Percentiles rank a stretch among this genome's conserved stretches.
Conservation (phyloP, 2,888 invertebrate genomes). For the Amphiduros pacificus region DNA sequence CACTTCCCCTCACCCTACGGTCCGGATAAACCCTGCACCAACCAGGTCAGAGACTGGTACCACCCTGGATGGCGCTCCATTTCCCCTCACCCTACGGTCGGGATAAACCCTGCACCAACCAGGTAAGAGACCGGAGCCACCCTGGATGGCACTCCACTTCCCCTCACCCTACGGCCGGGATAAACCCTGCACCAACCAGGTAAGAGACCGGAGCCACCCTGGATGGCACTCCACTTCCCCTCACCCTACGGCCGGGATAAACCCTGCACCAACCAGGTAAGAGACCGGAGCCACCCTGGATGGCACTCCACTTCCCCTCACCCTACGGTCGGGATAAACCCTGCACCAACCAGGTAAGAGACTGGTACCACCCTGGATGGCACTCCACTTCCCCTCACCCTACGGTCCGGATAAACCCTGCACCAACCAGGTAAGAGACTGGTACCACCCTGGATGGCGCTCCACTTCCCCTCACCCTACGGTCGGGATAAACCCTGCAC, state of each 20-base stretch:
- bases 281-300: constrained; percentile 95
- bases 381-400: constrained; percentile 81
- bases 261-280: constrained; percentile 61
- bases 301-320: constrained; percentile 85
- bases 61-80: constrained; percentile 93
- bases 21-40: constrained; percentile 59
- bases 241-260: constrained; percentile 56
- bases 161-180: constrained; percentile 65
- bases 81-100: constrained; percentile 69
- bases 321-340: constrained; percentile 59
- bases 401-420: constrained; percentile 59
- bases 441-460: constrained; percentile 87
- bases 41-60: constrained; percentile 72
- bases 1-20: constrained; percentile 75
- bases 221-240: constrained; percentile 91
- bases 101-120: constrained; percentile 60
- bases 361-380: constrained; percentile 90
- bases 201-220: no score
- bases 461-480: constrained; percentile 78
- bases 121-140: constrained; percentile 77
- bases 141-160: constrained; percentile 91
- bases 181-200: constrained; percentile 61
- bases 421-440: constrained; percentile 68
- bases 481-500: constrained; percentile 58
- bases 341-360: constrained; percentile 60